Evolutionary conservation across 2,888 invertebrate species (phyloP), one percentile per base, ranked within the genome.

Genomic region (Agrotis exclamationis): DNA sequence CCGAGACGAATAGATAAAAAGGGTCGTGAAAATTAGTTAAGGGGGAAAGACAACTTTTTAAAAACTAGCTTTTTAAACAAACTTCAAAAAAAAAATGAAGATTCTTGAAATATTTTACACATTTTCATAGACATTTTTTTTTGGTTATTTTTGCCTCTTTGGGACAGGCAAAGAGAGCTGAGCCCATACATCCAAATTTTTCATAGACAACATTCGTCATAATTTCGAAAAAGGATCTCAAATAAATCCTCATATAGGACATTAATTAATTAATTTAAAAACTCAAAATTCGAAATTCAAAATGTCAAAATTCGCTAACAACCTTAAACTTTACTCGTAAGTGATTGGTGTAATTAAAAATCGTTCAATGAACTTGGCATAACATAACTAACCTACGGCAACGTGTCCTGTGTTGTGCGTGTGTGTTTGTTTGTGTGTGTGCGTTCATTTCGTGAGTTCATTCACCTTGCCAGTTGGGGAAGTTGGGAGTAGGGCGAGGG

Each of bases 381-480:
- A 87, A 85, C 87, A 84, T 85, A 83, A 92, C 93, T 94, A 92
- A 95, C 95, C 94, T 95, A 94, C 92, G 89, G 84, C 91, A 94
- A 95, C 89, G 86, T 89, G 89, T 89, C 88, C 87, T 88, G 89
- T 80, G 88, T 90, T 93, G 92, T 85, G 85, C 85, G 88, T 86
- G 86, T 83, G 78, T 82, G 80, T 73, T 39, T 39, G 39, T 39
- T 39, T 39, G 87, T 85, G 83, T 83, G 90, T 90, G 89, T 91
- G 96, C 90, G 91, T 93, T 93, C 93, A 95, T 96, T 96, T 96
- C 95, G 96, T 95, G 91, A 94, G 96, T 95, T 95, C 96, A 87
- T 95, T 96, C 95, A 95, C 95, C 96, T 93, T 91, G 90, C 90
- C 92, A 95, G 95, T 96, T 96, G 93, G 96, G 95, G 95, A 95